Evolutionary conservation across 2,797 vertebrate genomes (phyloP).

Genomic region (Glossophaga mutica): DNA sequence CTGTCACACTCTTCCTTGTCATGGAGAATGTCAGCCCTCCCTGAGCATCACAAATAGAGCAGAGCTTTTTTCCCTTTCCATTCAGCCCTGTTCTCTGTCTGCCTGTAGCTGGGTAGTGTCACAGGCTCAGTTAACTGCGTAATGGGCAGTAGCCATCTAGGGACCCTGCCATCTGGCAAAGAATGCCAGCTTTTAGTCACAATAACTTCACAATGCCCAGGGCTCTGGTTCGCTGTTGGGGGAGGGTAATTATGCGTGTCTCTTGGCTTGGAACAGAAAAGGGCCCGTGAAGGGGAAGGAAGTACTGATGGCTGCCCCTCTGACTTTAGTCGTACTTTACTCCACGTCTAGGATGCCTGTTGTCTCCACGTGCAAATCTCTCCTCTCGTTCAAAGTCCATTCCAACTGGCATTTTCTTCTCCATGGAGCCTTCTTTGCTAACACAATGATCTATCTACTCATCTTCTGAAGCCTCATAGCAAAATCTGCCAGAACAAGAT

Average conservation of each 20-base stretch:
- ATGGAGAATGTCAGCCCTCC: not conserved
- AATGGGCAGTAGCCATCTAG: not conserved
- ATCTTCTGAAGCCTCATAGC: not conserved
- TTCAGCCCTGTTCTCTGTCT: not conserved
- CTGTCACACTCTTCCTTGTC: fast-evolving
- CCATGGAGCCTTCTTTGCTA: not conserved
- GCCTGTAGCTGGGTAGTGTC: not conserved
- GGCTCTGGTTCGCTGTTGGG: not conserved
- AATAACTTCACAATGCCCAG: not conserved
- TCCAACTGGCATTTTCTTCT: not conserved
- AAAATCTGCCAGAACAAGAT: not conserved
- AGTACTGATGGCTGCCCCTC: not conserved
- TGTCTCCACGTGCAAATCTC: not conserved
- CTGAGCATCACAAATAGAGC: not conserved
- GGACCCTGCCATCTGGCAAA: not conserved
- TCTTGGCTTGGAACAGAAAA: not conserved
- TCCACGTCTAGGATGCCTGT: not conserved
- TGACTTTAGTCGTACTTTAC: not conserved
- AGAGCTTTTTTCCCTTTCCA: not conserved
- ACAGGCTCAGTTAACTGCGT: not conserved
- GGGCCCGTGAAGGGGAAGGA: not conserved
- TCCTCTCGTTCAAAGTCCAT: not conserved
- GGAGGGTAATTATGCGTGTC: not conserved
- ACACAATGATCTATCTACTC: not conserved
- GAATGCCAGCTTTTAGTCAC: not conserved